These are phyloP conservation scores for Meliscaeva auricollis DNA, from an alignment of 2,888 invertebrate genomes.

Conservation along the genomic window DNA sequence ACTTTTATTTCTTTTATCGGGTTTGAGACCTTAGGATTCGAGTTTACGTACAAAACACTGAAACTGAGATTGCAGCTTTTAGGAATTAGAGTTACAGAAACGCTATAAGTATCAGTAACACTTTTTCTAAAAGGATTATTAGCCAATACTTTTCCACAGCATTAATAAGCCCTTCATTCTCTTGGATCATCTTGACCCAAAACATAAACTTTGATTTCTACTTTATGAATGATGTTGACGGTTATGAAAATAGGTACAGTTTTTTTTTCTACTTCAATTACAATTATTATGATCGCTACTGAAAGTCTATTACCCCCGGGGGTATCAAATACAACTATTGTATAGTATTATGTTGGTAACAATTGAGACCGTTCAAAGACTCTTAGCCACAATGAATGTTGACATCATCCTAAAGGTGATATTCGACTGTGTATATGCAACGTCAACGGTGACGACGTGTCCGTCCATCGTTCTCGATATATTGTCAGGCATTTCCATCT, in stretches of 20 bases:
- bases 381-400: constrained; percentile 72
- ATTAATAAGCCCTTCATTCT: too few species aligned
- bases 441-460: constrained; percentile 43
- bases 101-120: too few species aligned
- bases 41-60: too few species aligned
- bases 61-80: too few species aligned
- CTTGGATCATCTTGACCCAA: constrained; percentile 29
- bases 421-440: neutral
- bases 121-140: too few species aligned
- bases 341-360: constrained; percentile 5
- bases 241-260: constrained; percentile 13
- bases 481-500: constrained; percentile 54
- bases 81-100: too few species aligned
- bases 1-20: too few species aligned
- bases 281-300: constrained; percentile 42
- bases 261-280: constrained; percentile 26
- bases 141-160: too few species aligned
- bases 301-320: constrained; percentile 68
- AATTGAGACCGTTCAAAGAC: constrained; percentile 65
- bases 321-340: constrained; percentile 29
- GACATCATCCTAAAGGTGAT: constrained; percentile 59
- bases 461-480: constrained; percentile 71
- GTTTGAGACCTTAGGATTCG: too few species aligned
- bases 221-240: neutral
- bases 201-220: constrained; percentile 34